These are phyloP conservation scores for Oncorhynchus mykiss DNA, from an alignment of 2,113 vertebrate species.

Conservation along the genomic window DNA sequence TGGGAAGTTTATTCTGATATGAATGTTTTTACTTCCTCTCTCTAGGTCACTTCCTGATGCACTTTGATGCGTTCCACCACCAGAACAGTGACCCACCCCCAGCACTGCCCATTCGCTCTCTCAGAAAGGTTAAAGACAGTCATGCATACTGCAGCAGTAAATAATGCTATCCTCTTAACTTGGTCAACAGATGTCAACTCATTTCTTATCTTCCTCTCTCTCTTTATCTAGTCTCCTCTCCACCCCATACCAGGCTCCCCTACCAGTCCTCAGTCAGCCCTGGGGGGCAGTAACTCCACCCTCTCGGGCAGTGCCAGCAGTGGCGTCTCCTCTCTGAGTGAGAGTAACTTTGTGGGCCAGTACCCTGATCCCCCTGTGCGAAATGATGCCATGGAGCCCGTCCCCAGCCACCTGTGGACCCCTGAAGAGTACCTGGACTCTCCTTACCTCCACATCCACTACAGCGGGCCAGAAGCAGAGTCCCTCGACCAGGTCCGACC, in stretches of 20 bases:
- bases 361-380: slow-evolving; percentile 77
- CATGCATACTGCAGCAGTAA: too few relatives aligned
- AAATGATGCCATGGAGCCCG: slow-evolving; percentile 90
- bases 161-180: too few relatives aligned
- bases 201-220: slow-evolving; percentile 9
- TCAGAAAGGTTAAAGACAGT: slow-evolving; percentile 80
- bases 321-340: slow-evolving; percentile 91
- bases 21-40: slow-evolving; percentile 10
- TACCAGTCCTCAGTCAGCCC: slow-evolving; percentile 90
- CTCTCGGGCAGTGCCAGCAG: slow-evolving; percentile 96
- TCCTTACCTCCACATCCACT: slow-evolving; percentile 91
- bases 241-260: slow-evolving; percentile 94
- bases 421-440: slow-evolving; percentile 86
- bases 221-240: slow-evolving; percentile 83
- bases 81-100: slow-evolving; percentile 88
- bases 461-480: slow-evolving; percentile 88
- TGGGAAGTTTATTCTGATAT: neutral
- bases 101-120: slow-evolving; percentile 85
- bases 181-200: neutral
- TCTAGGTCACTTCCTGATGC: slow-evolving; percentile 90
- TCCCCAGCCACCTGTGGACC: slow-evolving; percentile 89
- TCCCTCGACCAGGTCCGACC: slow-evolving; percentile 86
- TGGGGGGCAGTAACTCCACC: slow-evolving; percentile 94
- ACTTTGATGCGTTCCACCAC: slow-evolving; percentile 94
- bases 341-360: slow-evolving; percentile 85